Evolutionary conservation across 2,888 invertebrate genomes (phyloP).

Genomic region (Bursaphelenchus okinawaensis): DNA sequence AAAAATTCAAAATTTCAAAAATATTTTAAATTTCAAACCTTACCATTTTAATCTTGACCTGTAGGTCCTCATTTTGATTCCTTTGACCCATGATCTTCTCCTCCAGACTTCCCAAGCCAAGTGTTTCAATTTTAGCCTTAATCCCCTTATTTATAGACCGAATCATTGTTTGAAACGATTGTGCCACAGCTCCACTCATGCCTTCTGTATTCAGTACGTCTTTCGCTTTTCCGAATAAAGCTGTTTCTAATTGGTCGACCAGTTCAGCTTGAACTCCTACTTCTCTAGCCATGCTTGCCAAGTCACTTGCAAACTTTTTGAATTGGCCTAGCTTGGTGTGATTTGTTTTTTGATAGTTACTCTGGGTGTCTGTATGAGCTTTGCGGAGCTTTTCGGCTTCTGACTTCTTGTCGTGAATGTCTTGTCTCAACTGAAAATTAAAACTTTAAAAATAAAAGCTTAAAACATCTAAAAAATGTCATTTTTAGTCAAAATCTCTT

Average conservation of each 20-base stretch:
- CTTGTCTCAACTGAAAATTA: constrained; percentile 1
- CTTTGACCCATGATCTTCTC: not conserved
- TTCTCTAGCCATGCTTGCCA: not conserved
- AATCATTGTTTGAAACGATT: not conserved
- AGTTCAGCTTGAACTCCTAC: not conserved
- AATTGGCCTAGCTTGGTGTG: not conserved
- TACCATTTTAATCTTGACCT: not conserved
- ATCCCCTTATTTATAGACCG: not conserved
- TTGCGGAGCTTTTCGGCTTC: not conserved
- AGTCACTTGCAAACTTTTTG: not conserved
- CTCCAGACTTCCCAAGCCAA: not conserved
- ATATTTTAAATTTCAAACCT: not conserved
- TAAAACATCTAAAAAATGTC: too few relatives aligned
- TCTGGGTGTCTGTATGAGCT: not conserved
- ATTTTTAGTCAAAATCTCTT: too few relatives aligned
- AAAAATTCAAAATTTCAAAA: too few relatives aligned
- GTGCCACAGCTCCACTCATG: not conserved
- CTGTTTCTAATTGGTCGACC: not conserved
- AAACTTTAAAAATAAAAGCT: too few relatives aligned
- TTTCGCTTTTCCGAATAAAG: not conserved
- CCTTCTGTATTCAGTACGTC: not conserved
- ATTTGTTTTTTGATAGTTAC: not conserved
- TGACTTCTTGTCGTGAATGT: not conserved
- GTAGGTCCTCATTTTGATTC: not conserved
- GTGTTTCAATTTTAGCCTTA: not conserved